Evolutionary conservation across 1,140 invertebrate genomes (phyloP).

Genomic region (Drosophila parvula): DNA sequence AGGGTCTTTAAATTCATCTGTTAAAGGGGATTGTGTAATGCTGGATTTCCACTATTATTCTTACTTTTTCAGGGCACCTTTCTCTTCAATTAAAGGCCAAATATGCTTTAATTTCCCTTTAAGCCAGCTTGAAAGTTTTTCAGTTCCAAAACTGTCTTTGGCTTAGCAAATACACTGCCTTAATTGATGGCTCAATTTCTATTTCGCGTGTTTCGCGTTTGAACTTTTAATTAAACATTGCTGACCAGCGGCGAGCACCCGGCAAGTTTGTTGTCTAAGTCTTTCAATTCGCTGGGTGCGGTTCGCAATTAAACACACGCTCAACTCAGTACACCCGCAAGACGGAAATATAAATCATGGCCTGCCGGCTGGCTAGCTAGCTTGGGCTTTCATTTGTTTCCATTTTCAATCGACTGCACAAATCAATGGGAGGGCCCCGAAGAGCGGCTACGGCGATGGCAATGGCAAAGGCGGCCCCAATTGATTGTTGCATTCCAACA

Average conservation of each 20-base stretch:
- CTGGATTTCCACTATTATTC: background rate
- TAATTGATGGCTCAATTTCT: slow-evolving; percentile 38
- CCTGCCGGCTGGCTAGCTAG: slow-evolving; percentile 5
- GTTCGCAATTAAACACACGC: slow-evolving; percentile 52
- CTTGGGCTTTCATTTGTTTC: slow-evolving; percentile 44
- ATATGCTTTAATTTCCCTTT: background rate
- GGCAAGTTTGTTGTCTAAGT: slow-evolving; percentile 42
- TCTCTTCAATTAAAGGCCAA: background rate
- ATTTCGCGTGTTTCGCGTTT: slow-evolving; percentile 39
- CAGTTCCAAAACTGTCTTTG: slow-evolving; percentile 5
- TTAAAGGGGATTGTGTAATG: background rate
- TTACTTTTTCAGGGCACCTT: background rate
- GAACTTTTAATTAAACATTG: slow-evolving; percentile 46
- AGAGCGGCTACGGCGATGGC: slow-evolving; percentile 10
- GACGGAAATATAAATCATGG: slow-evolving; percentile 52
- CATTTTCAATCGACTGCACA: slow-evolving; percentile 52
- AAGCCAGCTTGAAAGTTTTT: background rate
- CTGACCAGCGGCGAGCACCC: slow-evolving; percentile 6
- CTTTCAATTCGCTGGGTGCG: slow-evolving; percentile 46
- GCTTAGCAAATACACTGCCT: background rate
- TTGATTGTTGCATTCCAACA: slow-evolving; percentile 34
- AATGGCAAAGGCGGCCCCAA: slow-evolving; percentile 22
- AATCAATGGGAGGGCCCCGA: slow-evolving; percentile 41
- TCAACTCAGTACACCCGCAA: slow-evolving; percentile 15
- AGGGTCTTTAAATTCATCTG: slow-evolving; percentile 7